Evolutionary conservation across 2,888 invertebrate genomes (phyloP).

Genomic region (Tetragnatha montana): DNA sequence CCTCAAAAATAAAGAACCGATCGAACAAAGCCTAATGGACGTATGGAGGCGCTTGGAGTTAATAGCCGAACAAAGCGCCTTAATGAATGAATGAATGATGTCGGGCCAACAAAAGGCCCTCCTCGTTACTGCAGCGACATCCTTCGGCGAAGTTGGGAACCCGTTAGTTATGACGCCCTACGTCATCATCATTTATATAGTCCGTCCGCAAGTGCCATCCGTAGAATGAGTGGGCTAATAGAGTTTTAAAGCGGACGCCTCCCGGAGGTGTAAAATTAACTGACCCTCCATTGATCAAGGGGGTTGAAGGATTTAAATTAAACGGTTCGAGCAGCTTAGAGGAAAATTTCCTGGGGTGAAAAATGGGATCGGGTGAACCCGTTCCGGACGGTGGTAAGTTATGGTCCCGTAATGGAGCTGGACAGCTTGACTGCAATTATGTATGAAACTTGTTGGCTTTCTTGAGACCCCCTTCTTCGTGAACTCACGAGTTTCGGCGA

Average conservation of each 20-base stretch:
- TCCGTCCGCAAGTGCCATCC: conserved; percentile 31
- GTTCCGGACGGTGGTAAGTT: conserved; percentile 18
- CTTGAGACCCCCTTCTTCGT: no score
- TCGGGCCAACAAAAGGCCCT: conserved; percentile 17
- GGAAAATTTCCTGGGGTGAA: conserved; percentile 28
- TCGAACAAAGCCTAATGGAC: conserved; percentile 31
- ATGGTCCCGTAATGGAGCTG: background rate
- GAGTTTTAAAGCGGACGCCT: conserved; percentile 39
- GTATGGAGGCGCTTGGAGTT: conserved; percentile 29
- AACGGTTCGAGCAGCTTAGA: conserved; percentile 37
- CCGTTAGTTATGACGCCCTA: conserved; percentile 39
- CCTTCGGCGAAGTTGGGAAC: conserved; percentile 29
- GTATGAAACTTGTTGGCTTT: background rate
- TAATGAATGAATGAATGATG: conserved; percentile 23
- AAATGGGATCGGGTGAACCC: conserved; percentile 31
- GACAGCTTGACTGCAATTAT: background rate
- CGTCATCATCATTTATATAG: conserved; percentile 51
- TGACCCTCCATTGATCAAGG: conserved; percentile 32
- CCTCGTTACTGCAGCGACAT: conserved; percentile 7
- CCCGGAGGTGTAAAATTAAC: conserved; percentile 42
- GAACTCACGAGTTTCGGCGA: no score
- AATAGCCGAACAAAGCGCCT: conserved; percentile 40
- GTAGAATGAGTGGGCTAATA: conserved; percentile 37
- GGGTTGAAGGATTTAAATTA: conserved; percentile 37
- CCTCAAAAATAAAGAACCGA: conserved; percentile 7